Conservation (phyloP, 2,888 invertebrate genomes). For the Cosmopolites sordidus region DNA sequence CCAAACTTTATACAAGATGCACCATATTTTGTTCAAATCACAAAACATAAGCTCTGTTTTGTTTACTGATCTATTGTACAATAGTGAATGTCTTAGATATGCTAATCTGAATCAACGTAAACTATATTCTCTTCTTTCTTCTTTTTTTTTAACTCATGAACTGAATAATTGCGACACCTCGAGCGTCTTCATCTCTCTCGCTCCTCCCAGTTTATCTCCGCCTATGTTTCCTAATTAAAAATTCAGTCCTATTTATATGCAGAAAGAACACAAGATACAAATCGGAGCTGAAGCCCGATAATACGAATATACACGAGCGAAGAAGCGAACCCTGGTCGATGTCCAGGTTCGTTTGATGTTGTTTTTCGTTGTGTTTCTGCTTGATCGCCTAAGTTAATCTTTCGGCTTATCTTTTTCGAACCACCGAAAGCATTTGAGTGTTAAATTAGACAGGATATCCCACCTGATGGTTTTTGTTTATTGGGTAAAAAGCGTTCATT, state of each 20-base stretch:
- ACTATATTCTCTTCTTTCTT: too few relatives aligned
- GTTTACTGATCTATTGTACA: too few relatives aligned
- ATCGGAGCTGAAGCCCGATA: not conserved
- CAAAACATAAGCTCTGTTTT: too few relatives aligned
- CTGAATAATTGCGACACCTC: not conserved
- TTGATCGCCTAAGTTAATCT: not conserved
- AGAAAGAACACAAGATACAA: not conserved
- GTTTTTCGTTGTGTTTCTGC: not conserved
- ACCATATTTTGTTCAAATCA: too few relatives aligned
- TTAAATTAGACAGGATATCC: constrained; percentile 19
- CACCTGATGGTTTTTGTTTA: not conserved
- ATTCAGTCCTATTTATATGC: not conserved
- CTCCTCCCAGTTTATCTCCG: constrained; percentile 1
- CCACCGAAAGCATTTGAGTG: constrained; percentile 18
- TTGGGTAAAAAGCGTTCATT: not conserved
- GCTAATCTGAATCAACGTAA: too few relatives aligned
- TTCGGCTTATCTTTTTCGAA: not conserved
- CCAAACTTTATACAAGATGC: too few relatives aligned
- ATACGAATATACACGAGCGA: too few relatives aligned
- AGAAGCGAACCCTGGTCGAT: too few relatives aligned
- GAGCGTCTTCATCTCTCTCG: not conserved
- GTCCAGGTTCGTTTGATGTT: not conserved
- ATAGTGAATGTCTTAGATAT: too few relatives aligned
- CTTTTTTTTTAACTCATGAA: too few relatives aligned
- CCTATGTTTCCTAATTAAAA: not conserved